Base-by-base conservation (phyloP, 2,113 vertebrate genomes). In the Gila orcuttii region DNA sequence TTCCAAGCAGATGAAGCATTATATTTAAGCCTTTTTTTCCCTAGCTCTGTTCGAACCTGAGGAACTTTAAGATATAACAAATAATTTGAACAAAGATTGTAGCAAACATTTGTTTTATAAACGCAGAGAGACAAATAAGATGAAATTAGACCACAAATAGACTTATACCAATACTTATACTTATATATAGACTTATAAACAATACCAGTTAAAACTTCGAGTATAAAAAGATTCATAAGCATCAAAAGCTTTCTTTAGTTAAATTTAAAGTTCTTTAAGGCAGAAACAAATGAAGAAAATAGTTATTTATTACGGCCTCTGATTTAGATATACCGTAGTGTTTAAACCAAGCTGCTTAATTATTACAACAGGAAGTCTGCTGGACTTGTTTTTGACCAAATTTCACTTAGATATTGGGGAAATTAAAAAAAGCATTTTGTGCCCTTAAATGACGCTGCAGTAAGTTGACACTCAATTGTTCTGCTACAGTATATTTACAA, bases 391-490 rank as follows among this genome's bases (percentile, higher is more conserved):
- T 23, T 39, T 23, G 9, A 28, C 42, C 5, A 47, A 42, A 74
- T 74, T 74, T 25, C 4, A 47, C 23, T 39, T 47, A 25, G 42
- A 25, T 47, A 3, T 47, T 45, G 11, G 6, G 12, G 4, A 12
- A 74, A 74, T 74, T 74, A 36, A 23, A 74, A 47, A 45, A 47
- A 0, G 6, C 12, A 74, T 74, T 74, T 75, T 75, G n/a, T 75
- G 42, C 6, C 23, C 42, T 74, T 28, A 10, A 75, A 50, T 1
- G n/a, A 75, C 45, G 7, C n/a, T 8, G 8, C 13, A 25, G 71
- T 2, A 47, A 45, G 39, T 42, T 23, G 39, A 73, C 69, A 42
- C 23, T 33, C 1, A 1, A 71, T 23, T 39, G 19, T 13, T 23
- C 17, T 71, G 68, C 36, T 42, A 21, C 55, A 57, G 8, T 8